Evolutionary conservation across 2,888 invertebrate genomes (phyloP).

Genomic region (Dynastes maya): DNA sequence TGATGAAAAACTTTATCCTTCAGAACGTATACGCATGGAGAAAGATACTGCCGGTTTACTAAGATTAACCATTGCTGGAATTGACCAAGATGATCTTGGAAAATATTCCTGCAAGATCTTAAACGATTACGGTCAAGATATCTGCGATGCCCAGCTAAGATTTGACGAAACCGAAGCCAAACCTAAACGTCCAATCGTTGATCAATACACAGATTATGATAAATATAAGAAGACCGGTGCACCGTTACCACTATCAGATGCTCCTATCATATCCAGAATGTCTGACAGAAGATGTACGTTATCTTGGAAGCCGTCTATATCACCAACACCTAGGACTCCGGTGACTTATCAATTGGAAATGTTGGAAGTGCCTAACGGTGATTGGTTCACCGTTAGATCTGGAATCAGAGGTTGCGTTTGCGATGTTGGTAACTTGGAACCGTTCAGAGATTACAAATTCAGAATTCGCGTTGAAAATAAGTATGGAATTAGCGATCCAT

Average conservation of each 20-base stretch:
- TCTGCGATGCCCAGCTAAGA: conserved; percentile 84
- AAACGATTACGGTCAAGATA: conserved; percentile 89
- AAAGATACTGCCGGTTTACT: conserved; percentile 87
- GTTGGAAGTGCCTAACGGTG: conserved; percentile 91
- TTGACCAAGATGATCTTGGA: conserved; percentile 87
- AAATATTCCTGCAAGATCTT: conserved; percentile 87
- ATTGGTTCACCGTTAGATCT: conserved; percentile 92
- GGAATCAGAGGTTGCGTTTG: conserved; percentile 92
- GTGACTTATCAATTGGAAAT: conserved; percentile 97
- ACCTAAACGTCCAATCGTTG: conserved; percentile 79
- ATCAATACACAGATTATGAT: conserved; percentile 89
- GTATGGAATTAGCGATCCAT: conserved; percentile 96
- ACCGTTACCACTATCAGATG: conserved; percentile 90
- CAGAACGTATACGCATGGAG: conserved; percentile 88
- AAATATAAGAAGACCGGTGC: conserved; percentile 87
- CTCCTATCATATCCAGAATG: conserved; percentile 94
- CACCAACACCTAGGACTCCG: conserved; percentile 87
- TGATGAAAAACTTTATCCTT: conserved; percentile 84
- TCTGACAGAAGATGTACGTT: conserved; percentile 90
- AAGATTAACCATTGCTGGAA: conserved; percentile 84
- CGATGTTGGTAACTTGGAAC: conserved; percentile 91
- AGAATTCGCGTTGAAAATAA: conserved; percentile 97
- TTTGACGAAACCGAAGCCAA: conserved; percentile 81
- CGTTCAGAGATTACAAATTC: conserved; percentile 96
- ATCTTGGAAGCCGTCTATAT: conserved; percentile 95